A percentile compares a stretch with the other conserved stretches of the same genome.
Evolutionary conservation across 2,113 vertebrate genomes (phyloP).

Genomic region (Labeo catla): DNA sequence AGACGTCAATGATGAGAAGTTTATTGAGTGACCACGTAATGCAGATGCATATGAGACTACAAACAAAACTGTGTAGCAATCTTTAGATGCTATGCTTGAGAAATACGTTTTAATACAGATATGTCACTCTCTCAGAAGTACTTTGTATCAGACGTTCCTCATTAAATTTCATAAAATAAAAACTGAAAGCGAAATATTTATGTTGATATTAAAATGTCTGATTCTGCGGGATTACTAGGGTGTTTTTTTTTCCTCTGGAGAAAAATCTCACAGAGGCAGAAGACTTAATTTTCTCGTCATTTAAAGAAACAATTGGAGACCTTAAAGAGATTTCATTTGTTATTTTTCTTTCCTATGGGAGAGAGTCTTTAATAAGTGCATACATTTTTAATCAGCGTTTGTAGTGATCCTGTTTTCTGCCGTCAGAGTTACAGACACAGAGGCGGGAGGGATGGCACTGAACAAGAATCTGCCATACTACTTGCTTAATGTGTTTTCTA

Average conservation of each 20-base stretch:
- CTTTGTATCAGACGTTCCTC: neutral
- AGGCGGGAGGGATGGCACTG: conserved; percentile 45
- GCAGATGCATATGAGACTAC: conserved; percentile 6
- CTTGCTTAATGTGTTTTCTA: conserved; percentile 75
- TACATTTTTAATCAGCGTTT: conserved; percentile 58
- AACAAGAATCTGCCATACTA: conserved; percentile 63
- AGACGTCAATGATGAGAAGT: conserved; percentile 4
- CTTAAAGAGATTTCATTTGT: neutral
- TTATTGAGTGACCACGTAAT: conserved; percentile 2
- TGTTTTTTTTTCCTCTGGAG: neutral
- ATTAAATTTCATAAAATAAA: neutral
- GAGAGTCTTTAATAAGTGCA: conserved; percentile 64
- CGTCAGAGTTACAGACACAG: conserved; percentile 42
- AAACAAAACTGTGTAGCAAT: neutral
- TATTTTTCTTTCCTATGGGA: conserved; percentile 34
- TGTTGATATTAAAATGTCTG: neutral
- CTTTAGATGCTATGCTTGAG: neutral
- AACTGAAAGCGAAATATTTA: neutral
- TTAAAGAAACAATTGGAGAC: conserved; percentile 24
- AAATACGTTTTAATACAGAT: neutral
- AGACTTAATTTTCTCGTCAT: neutral
- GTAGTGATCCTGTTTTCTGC: conserved; percentile 56
- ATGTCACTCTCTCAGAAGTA: neutral
- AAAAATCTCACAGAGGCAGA: neutral
- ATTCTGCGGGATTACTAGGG: neutral